These are phyloP conservation scores for Chaenocephalus aceratus DNA, from an alignment of 2,113 vertebrate species.

Conservation along the genomic window DNA sequence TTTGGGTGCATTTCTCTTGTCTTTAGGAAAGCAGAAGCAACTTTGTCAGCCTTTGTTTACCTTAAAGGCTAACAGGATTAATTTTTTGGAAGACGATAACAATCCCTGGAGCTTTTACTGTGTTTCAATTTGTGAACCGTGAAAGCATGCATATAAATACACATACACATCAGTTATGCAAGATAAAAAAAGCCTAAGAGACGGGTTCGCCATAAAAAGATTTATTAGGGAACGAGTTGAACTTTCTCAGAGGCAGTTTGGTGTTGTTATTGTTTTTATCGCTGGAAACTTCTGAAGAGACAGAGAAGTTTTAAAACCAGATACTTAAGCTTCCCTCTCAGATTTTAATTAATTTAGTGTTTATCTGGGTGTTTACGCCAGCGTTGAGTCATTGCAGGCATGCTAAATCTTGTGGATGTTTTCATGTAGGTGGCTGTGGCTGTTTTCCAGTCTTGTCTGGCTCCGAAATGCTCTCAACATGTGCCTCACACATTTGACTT, in stretches of 20 bases:
- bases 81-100: conserved; percentile 27
- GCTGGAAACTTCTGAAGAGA: conserved; percentile 41
- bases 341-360: conserved; percentile 69
- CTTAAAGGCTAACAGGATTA: conserved; percentile 21
- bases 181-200: conserved; percentile 7
- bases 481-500: conserved; percentile 75
- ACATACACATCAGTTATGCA: conserved; percentile 22
- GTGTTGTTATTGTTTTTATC: conserved; percentile 41
- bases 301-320: conserved; percentile 41
- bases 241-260: conserved; percentile 47
- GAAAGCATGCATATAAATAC: conserved; percentile 30
- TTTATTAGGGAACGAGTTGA: conserved; percentile 40
- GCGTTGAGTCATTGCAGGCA: conserved; percentile 36
- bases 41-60: conserved; percentile 35
- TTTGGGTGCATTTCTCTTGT: conserved; percentile 39
- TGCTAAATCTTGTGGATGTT: conserved; percentile 45
- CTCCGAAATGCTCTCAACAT: conserved; percentile 62
- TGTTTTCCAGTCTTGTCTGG: conserved; percentile 47
- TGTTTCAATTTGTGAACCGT: conserved; percentile 18
- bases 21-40: conserved; percentile 35
- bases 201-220: conserved; percentile 22
- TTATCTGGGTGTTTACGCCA: conserved; percentile 54
- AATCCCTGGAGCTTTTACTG: conserved; percentile 10
- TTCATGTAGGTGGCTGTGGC: conserved; percentile 44
- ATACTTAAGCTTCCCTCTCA: conserved; percentile 35